phyloP scores from a whole-genome alignment of 2,888 invertebrate genomes.

The Caenorhabditis zanzibari region DNA sequence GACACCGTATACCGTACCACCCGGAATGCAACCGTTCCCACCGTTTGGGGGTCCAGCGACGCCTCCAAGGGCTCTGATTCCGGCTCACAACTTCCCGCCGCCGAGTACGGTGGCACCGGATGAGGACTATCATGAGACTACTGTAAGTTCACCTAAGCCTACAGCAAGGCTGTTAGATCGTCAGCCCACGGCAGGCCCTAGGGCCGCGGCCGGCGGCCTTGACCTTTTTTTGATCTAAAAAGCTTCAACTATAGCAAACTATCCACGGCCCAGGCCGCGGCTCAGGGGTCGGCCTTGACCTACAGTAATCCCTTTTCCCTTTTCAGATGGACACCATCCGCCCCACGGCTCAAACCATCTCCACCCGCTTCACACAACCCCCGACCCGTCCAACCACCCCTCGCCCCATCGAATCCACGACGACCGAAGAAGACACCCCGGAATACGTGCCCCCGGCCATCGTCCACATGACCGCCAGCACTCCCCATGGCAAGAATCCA shows the following conservation, averaged over 20 bases:
- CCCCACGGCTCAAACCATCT: constrained; percentile 62
- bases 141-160: too few relatives aligned
- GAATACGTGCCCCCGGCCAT: constrained; percentile 63
- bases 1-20: constrained; percentile 58
- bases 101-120: constrained; percentile 42
- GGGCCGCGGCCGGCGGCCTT: too few relatives aligned
- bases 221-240: too few relatives aligned
- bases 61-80: constrained; percentile 39
- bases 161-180: too few relatives aligned
- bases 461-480: constrained; percentile 55
- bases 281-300: too few relatives aligned
- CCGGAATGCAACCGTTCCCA: constrained; percentile 54
- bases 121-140: constrained; percentile 53
- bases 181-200: too few relatives aligned
- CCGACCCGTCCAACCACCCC: constrained; percentile 40
- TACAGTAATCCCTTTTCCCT: too few relatives aligned
- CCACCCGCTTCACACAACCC: constrained; percentile 25
- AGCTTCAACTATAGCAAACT: too few relatives aligned
- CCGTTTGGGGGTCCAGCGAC: constrained; percentile 24
- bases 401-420: constrained; percentile 43
- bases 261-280: too few relatives aligned
- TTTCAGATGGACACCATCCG: constrained; percentile 36
- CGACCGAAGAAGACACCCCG: constrained; percentile 46
- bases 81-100: constrained; percentile 40
- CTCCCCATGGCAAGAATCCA: constrained; percentile 49